These are phyloP conservation scores for Macrobrachium nipponense DNA, from an alignment of 1,140 invertebrate species.

Conservation along the genomic window DNA sequence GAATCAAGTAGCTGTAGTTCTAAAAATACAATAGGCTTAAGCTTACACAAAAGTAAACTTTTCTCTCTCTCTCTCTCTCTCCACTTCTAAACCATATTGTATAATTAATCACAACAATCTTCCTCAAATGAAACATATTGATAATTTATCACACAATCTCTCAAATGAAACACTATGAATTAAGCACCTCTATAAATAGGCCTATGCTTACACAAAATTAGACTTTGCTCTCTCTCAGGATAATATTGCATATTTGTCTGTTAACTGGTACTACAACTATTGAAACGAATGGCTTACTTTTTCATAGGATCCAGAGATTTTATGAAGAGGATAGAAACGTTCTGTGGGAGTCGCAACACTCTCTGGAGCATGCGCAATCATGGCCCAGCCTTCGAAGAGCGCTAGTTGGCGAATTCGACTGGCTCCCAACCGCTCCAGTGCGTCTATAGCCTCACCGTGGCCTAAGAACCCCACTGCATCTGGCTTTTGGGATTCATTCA, in stretches of 20 bases:
- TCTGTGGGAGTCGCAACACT: background rate
- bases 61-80: background rate
- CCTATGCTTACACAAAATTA: too few species aligned
- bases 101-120: too few species aligned
- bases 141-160: too few species aligned
- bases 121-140: too few species aligned
- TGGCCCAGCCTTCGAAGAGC: constrained; percentile 30
- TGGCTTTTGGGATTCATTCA: constrained; percentile 5
- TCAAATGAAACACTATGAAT: too few species aligned
- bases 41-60: too few species aligned
- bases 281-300: background rate
- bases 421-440: constrained; percentile 34
- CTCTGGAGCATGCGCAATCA: constrained; percentile 42
- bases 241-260: too few species aligned
- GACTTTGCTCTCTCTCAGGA: too few species aligned
- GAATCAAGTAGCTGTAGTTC: too few species aligned
- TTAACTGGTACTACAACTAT: background rate
- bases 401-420: constrained; percentile 40
- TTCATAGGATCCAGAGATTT: background rate
- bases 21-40: too few species aligned
- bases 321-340: background rate
- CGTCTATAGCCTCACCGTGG: constrained; percentile 2
- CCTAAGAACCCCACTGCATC: constrained; percentile 37
- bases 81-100: too few species aligned
- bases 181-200: too few species aligned